Evolutionary conservation across 2,113 vertebrate species (phyloP).

Genomic region (Taurulus bubalis): DNA sequence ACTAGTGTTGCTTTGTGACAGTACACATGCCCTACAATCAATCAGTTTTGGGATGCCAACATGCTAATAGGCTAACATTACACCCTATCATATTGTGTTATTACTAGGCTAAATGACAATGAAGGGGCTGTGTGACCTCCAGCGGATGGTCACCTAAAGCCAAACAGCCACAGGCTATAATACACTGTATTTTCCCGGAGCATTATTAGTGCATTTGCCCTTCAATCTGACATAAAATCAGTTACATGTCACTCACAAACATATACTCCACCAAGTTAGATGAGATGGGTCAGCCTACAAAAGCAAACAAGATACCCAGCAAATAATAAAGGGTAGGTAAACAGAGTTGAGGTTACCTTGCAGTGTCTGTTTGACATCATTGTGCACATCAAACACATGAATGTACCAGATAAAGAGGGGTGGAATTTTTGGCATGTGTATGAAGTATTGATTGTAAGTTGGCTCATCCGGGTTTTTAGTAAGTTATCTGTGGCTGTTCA

Average conservation of each 20-base stretch:
- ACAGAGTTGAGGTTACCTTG: slow-evolving; percentile 38
- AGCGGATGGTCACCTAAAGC: not conserved
- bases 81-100: slow-evolving; percentile 15
- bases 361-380: slow-evolving; percentile 4
- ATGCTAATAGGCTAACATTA: slow-evolving; percentile 73
- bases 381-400: slow-evolving; percentile 16
- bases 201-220: not conserved
- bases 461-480: slow-evolving; percentile 4
- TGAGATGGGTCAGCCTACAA: not conserved
- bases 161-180: not conserved
- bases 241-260: not conserved
- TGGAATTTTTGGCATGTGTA: not conserved
- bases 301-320: not conserved
- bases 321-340: not conserved
- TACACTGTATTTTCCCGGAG: not conserved
- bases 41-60: slow-evolving; percentile 42
- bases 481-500: slow-evolving; percentile 14
- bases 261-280: not conserved
- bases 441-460: slow-evolving; percentile 3
- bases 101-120: slow-evolving; percentile 24
- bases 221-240: not conserved
- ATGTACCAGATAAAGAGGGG: not conserved
- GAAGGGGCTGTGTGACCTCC: not conserved
- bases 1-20: slow-evolving; percentile 16
- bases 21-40: slow-evolving; percentile 22